These are phyloP conservation scores for Labeo rohita DNA, from an alignment of 2,113 vertebrate genomes.

Conservation along the genomic window DNA sequence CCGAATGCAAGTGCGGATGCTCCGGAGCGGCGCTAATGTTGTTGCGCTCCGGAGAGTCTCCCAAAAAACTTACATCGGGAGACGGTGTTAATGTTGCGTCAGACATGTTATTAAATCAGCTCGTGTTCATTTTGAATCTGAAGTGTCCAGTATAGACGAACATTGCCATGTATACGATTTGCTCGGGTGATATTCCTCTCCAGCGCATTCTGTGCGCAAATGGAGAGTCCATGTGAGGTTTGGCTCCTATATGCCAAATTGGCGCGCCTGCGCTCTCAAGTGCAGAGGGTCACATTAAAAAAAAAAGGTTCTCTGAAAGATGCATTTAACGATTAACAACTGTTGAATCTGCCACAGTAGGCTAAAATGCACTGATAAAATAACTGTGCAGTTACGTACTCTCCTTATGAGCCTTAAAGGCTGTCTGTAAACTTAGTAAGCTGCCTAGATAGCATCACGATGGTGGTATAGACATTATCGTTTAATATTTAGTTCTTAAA, in stretches of 20 bases:
- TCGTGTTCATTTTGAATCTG: background rate
- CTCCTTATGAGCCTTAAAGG: background rate
- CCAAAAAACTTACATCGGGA: conserved; percentile 66
- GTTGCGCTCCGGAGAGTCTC: conserved; percentile 65
- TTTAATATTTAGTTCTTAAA: background rate
- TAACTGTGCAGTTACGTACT: background rate
- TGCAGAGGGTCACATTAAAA: background rate
- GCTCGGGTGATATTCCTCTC: background rate
- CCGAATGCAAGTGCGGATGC: conserved; percentile 75
- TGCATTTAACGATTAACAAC: background rate
- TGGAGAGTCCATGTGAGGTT: conserved; percentile 8
- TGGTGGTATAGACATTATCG: background rate
- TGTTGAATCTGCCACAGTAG: no score
- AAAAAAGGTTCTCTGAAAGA: background rate
- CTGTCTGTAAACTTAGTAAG: background rate
- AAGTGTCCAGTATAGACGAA: background rate
- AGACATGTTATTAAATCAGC: conserved; percentile 69
- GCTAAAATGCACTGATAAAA: background rate
- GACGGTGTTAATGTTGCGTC: conserved; percentile 69
- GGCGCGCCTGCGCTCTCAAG: conserved; percentile 48
- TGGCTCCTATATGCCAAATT: conserved; percentile 23
- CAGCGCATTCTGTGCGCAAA: conserved; percentile 2
- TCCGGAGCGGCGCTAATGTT: conserved; percentile 64
- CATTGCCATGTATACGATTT: background rate
- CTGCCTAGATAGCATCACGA: background rate